Evolutionary conservation across 2,113 vertebrate species (phyloP), one percentile per base, ranked within the genome.

Genomic region (Nothoprocta perdicaria): DNA sequence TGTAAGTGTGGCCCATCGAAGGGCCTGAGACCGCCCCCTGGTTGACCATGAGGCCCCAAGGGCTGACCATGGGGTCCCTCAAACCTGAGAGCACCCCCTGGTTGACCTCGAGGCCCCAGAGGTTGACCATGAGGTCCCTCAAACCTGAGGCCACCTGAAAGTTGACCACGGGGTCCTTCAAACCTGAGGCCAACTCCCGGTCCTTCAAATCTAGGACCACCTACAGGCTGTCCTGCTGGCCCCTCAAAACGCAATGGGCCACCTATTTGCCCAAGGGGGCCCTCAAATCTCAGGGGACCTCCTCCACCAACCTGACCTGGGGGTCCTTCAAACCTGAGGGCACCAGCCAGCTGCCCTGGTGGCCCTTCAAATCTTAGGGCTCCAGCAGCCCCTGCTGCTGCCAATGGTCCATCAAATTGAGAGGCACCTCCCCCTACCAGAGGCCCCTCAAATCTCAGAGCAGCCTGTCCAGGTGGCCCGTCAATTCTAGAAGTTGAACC

Each of bases 1-100:
- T 97, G 97, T 71, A 97, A 95, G 92, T 96, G 98, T 40, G 98
- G 98, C 29, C 97, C 97, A 46, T 99, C 98, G 97, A 98, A 99
- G 21, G 48, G 48, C 67, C 98, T 97, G 84, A 97, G 97, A 21
- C 97, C 95, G 46, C 98, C 98, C 6, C 97, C 97, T 61, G 97
- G 97, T 78, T 98, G 98, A 97, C 98, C 98, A 93, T 98, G 97
- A 40, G 97, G 98, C 27, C 97, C 97, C 83, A 98, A 96, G 16
- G 98, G 98, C 80, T 98, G 97, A 92, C 98, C 97, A 89, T 98
- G 97, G 86, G 98, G 98, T 61, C 97, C 98, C 83, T 99, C 98
- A 97, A 98, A 99, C 67, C 98, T 97, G 86, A 97, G 97, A 41
- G 97, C 96, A 67, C 97, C 97, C 15, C 97, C 97, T 82, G 98